Base-by-base conservation (phyloP, 2,888 invertebrate species). In the Maniola hyperantus region DNA sequence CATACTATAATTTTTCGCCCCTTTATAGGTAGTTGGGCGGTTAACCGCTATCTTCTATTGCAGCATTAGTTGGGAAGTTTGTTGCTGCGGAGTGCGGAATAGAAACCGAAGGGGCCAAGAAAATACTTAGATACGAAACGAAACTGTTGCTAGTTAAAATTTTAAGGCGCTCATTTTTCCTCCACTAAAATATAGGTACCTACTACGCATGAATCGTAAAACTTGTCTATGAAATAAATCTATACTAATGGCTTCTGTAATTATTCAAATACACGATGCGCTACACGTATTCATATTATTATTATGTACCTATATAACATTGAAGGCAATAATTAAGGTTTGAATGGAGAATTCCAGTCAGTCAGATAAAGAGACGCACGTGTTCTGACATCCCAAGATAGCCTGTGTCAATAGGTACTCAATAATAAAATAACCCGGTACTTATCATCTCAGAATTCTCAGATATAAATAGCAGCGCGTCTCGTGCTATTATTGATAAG, bases 401-500 rank as follows among this genome's bases (percentile, higher is more conserved):
- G 75, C 69, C 65, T 69, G 68, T 71, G 73, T 76, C 76, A 76
- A n/a, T n/a, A n/a, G n/a, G n/a, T n/a, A n/a, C n/a, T n/a, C n/a
- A n/a, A 77, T 75, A 74, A 69, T 74, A 73, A 72, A 42, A 39
- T 42, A 55, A 68, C 68, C n/a, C n/a, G n/a, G n/a, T 72, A 74
- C 26, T 26, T 26, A 26, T 26, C 26, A 26, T 4, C 26, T 73
- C 71, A 67, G 26, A 26, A 26, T 26, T 71, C 69, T 67, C 59
- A 69, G 69, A 72, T 78, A 77, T 72, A 77, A 77, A 77, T 77
- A 78, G 79, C 76, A 67, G 73, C 68, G 74, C 75, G 85, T 87
- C 89, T 89, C 87, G 88, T 85, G 89, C 74, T 75, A 77, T 63
- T 57, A 36, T 71, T 54, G 87, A 85, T 89, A 87, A 79, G 73